These are phyloP conservation scores for Aleiodes leptofemur DNA, from an alignment of 2,888 invertebrate genomes.

Conservation along the genomic window DNA sequence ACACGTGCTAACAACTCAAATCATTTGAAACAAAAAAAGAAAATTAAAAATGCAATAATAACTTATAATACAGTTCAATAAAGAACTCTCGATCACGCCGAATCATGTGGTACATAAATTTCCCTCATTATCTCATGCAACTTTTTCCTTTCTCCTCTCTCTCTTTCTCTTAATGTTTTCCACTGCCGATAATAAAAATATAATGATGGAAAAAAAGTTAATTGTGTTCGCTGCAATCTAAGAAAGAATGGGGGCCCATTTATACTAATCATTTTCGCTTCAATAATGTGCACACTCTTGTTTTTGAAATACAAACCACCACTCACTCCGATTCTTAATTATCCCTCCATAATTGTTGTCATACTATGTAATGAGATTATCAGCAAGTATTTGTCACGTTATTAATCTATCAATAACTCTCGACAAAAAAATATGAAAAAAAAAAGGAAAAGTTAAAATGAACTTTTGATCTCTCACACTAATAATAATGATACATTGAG, in stretches of 20 bases:
- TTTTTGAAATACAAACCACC: not conserved
- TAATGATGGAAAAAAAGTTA: not conserved
- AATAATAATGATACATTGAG: not conserved
- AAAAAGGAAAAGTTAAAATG: not conserved
- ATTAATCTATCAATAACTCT: conserved; percentile 17
- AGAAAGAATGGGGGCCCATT: conserved; percentile 14
- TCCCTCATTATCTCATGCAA: conserved; percentile 14
- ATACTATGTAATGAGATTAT: conserved; percentile 20
- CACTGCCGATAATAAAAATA: not conserved
- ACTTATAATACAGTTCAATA: conserved; percentile 9
- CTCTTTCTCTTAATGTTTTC: conserved; percentile 10
- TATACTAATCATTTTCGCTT: conserved; percentile 6
- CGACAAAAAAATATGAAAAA: not conserved
- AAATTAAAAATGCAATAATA: conserved; percentile 13
- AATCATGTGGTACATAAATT: conserved; percentile 27
- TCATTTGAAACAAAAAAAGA: not conserved
- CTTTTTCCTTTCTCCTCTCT: not conserved
- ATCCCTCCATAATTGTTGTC: conserved; percentile 12
- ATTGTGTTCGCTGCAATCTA: conserved; percentile 1
- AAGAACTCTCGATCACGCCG: conserved; percentile 12
- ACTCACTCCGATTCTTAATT: not conserved
- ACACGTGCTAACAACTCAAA: conserved; percentile 24
- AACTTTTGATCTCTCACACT: no score
- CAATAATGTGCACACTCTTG: not conserved
- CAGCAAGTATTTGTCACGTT: not conserved